A percentile compares a stretch with the other conserved stretches of the same genome.
These are phyloP conservation scores for Buphagus erythrorhynchus DNA, from an alignment of 2,797 vertebrate species.

Conservation along the genomic window DNA sequence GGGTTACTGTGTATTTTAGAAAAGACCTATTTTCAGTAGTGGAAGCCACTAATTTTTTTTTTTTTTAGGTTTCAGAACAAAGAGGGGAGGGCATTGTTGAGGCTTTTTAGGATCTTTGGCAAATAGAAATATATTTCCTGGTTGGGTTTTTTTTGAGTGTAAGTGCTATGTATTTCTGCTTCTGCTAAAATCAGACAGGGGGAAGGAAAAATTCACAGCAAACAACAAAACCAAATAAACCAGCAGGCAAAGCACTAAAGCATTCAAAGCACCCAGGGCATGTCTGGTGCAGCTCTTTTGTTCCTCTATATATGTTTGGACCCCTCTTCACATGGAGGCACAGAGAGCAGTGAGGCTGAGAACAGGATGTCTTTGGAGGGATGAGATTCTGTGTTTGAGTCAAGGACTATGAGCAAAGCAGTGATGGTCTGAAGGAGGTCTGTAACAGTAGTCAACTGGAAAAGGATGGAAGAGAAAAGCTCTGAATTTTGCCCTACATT, in stretches of 20 bases:
- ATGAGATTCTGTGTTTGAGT: background rate
- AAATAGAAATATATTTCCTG: background rate
- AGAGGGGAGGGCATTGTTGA: background rate
- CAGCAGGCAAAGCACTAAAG: background rate
- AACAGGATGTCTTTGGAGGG: background rate
- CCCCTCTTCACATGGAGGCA: background rate
- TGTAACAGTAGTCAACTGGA: background rate
- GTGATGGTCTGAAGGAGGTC: background rate
- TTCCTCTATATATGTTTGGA: fast-evolving
- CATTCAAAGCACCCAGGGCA: background rate
- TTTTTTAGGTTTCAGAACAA: background rate
- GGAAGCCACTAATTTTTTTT: background rate
- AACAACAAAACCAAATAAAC: background rate
- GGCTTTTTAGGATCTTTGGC: background rate
- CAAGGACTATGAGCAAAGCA: background rate
- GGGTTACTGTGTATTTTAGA: background rate
- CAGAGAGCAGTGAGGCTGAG: background rate
- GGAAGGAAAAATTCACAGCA: background rate
- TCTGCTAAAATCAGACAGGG: background rate
- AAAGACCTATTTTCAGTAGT: constrained; percentile 1
- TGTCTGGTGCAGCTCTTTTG: background rate
- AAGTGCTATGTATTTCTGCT: background rate
- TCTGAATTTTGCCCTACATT: background rate
- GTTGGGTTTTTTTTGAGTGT: background rate
- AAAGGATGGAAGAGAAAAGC: background rate